phyloP scores from a whole-genome alignment of 1,140 invertebrate species.

The Drosophila albomicans region DNA sequence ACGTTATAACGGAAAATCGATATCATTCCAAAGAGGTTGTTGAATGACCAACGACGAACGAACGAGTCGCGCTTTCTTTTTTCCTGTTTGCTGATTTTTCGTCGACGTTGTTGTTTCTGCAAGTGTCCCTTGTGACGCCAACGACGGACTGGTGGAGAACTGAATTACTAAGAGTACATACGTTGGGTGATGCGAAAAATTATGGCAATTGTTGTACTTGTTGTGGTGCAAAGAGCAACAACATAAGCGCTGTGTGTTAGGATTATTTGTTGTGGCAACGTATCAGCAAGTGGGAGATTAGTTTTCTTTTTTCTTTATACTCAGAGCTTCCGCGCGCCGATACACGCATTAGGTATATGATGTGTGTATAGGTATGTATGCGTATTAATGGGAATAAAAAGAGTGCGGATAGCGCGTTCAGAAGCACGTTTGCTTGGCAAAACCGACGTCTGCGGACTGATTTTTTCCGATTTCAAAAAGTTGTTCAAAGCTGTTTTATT shows the following conservation, averaged over 20 bases:
- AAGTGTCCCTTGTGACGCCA: conserved; percentile 20
- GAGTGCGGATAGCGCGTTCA: conserved; percentile 49
- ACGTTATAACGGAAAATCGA: conserved; percentile 80
- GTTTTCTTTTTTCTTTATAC: conserved; percentile 9
- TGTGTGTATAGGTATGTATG: conserved; percentile 34
- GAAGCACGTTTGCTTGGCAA: conserved; percentile 80
- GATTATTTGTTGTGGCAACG: conserved; percentile 15
- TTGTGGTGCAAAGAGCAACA: conserved; percentile 4
- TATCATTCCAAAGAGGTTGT: conserved; percentile 65
- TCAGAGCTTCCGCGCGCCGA: conserved; percentile 39
- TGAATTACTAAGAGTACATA: conserved; percentile 15
- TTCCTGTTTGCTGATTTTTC: not conserved
- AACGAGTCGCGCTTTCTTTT: conserved; percentile 14
- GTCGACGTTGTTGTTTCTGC: not conserved
- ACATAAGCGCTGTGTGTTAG: conserved; percentile 8
- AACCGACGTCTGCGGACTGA: conserved; percentile 78
- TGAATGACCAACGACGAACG: conserved; percentile 61
- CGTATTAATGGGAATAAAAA: conserved; percentile 43
- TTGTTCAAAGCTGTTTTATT: not conserved
- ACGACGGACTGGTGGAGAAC: not conserved
- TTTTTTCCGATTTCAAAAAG: conserved; percentile 37
- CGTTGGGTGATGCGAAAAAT: not conserved
- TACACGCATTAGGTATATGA: conserved; percentile 36
- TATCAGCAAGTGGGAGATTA: conserved; percentile 13
- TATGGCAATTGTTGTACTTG: conserved; percentile 12